Conservation (phyloP, 2,888 invertebrate species). For the Ichneumon xanthorius region DNA sequence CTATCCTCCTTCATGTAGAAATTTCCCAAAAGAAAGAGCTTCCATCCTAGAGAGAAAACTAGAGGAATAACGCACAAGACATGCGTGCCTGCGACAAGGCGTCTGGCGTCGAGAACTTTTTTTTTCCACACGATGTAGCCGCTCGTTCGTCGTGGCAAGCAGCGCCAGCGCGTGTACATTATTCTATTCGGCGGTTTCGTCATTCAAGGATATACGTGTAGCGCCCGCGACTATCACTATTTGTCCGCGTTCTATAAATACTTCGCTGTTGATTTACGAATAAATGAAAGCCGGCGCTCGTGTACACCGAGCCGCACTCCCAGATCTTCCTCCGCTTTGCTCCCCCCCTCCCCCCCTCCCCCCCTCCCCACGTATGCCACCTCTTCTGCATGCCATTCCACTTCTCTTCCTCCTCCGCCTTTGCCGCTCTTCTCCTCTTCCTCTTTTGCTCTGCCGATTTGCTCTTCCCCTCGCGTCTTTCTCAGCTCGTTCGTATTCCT, state of each 20-base stretch:
- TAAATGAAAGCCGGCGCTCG: constrained; percentile 80
- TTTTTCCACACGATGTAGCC: constrained; percentile 8
- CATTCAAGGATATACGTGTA: constrained; percentile 79
- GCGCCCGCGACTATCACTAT: constrained; percentile 80
- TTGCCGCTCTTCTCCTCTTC: constrained; percentile 42
- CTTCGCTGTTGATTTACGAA: constrained; percentile 83
- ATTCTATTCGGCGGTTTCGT: constrained; percentile 76
- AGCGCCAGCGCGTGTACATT: constrained; percentile 60
- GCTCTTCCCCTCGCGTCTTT: constrained; percentile 37
- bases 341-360: constrained; percentile 40
- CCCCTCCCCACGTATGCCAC: constrained; percentile 36
- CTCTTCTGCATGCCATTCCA: constrained; percentile 54
- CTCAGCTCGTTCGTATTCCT: constrained; percentile 42
- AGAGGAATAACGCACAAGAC: not conserved
- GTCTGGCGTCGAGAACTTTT: not conserved
- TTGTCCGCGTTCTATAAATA: constrained; percentile 83
- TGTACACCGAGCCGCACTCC: constrained; percentile 68
- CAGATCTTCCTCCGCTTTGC: constrained; percentile 30
- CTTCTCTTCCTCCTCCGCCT: constrained; percentile 63
- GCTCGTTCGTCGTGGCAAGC: constrained; percentile 6
- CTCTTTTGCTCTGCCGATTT: constrained; percentile 24
- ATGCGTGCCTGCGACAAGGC: not conserved
- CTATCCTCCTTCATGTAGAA: not conserved
- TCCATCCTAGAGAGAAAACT: not conserved
- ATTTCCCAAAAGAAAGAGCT: not conserved